Evolutionary conservation across 2,113 vertebrate species (phyloP), one percentile per base, ranked within the genome.

Genomic region (Lota lota): DNA sequence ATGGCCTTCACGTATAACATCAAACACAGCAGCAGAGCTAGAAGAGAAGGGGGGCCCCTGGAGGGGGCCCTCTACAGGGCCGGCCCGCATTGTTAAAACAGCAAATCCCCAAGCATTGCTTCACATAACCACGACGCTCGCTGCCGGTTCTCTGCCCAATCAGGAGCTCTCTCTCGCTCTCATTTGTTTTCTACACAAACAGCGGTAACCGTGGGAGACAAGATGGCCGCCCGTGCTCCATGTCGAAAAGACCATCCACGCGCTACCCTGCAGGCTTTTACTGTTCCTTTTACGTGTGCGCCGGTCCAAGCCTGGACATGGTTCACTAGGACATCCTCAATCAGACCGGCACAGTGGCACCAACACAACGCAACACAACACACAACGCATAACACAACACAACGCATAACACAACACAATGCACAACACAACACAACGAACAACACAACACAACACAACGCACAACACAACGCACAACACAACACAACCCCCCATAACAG

Each of bases 261-360:
- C 64, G 60, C 59, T 85, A 69, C 83, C 78, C 84, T 24, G n/a
- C 79, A 58, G 76, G 63, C 63, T 36, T 61, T 81, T 83, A 77
- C 83, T 86, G 82, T 5, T 50, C 5, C 40, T 50, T 6, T n/a
- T n/a, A n/a, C n/a, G n/a, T n/a, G n/a, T n/a, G n/a, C n/a, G n/a
- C n/a, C n/a, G n/a, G n/a, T n/a, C n/a, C n/a, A n/a, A n/a, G n/a
- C n/a, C n/a, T n/a, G n/a, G n/a, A n/a, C n/a, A n/a, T n/a, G n/a
- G n/a, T n/a, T n/a, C n/a, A n/a, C n/a, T n/a, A n/a, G n/a, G n/a
- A n/a, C n/a, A n/a, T n/a, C n/a, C n/a, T n/a, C n/a, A n/a, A n/a
- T n/a, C n/a, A n/a, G n/a, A n/a, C n/a, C n/a, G n/a, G n/a, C n/a
- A n/a, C n/a, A n/a, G n/a, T n/a, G n/a, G n/a, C n/a, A n/a, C n/a